Percentiles rank a stretch among this genome's conserved stretches.
phyloP scores from a whole-genome alignment of 1,140 invertebrate genomes.

The Drosophila saltans region DNA sequence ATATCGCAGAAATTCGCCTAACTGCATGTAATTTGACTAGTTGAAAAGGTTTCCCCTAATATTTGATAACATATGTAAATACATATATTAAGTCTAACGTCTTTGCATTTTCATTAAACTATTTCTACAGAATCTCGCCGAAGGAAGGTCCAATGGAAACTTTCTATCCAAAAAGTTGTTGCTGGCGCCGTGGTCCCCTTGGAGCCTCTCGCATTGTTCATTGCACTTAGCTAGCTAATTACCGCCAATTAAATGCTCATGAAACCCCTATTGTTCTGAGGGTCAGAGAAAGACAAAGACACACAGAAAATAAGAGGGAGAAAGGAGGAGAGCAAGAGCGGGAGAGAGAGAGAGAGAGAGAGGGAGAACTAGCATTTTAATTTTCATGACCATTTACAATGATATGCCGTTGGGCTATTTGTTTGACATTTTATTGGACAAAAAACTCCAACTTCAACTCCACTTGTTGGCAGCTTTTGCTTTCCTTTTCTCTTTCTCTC shows the following conservation, averaged over 20 bases:
- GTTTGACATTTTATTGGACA: conserved; percentile 76
- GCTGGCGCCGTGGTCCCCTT: background rate
- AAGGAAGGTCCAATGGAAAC: no score
- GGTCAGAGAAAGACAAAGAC: conserved; percentile 18
- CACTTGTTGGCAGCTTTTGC: conserved; percentile 20
- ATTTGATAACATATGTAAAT: no score
- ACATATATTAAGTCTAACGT: no score
- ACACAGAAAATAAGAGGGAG: background rate
- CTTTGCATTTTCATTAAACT: conserved; percentile 17
- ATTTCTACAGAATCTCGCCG: background rate
- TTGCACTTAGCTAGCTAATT: conserved; percentile 62
- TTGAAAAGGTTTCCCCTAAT: no score
- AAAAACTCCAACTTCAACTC: conserved; percentile 22
- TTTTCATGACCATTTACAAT: conserved; percentile 67
- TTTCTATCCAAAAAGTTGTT: conserved; percentile 28
- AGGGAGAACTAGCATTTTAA: conserved; percentile 15
- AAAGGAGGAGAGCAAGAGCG: background rate
- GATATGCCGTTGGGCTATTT: conserved; percentile 72
- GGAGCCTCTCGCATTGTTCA: conserved; percentile 46
- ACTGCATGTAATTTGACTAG: no score
- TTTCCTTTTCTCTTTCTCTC: background rate
- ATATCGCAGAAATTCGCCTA: no score
- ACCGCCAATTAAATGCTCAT: conserved; percentile 70
- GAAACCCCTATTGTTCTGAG: conserved; percentile 52
- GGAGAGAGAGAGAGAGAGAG: background rate